Evolutionary conservation across 2,113 vertebrate genomes (phyloP).

Genomic region (Pterocles orientalis): DNA sequence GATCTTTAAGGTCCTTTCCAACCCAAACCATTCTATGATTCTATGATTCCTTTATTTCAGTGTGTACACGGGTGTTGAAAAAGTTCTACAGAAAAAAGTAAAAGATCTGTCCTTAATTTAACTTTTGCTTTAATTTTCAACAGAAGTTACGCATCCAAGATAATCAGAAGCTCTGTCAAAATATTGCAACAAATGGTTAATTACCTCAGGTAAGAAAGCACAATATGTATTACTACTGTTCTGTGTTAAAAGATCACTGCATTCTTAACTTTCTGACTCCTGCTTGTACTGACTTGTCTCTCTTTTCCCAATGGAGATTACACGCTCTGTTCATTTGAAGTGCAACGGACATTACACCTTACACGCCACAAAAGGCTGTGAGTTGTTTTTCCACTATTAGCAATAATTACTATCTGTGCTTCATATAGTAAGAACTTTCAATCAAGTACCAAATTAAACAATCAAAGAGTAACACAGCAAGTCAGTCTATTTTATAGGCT

Average conservation of each 20-base stretch:
- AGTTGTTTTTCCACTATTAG: neutral
- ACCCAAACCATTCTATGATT: too few relatives aligned
- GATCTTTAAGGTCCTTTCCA: too few relatives aligned
- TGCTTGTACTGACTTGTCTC: neutral
- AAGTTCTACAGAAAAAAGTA: neutral
- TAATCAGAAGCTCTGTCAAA: neutral
- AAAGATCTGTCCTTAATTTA: neutral
- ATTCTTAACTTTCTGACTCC: neutral
- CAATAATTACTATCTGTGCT: neutral
- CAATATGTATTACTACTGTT: neutral
- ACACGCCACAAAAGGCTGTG: neutral
- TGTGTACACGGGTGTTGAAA: neutral
- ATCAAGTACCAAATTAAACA: neutral
- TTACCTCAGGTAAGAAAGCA: neutral
- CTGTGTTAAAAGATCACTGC: neutral
- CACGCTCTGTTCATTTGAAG: neutral
- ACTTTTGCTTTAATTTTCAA: neutral
- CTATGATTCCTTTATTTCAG: neutral
- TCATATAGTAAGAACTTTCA: neutral
- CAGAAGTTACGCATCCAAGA: rapidly evolving
- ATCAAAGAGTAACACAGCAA: neutral
- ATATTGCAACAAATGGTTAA: neutral
- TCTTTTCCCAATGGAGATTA: neutral
- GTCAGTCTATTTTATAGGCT: neutral
- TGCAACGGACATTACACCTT: neutral